phyloP scores from a whole-genome alignment of 1,140 invertebrate species.

The Belonocnema kinseyi region DNA sequence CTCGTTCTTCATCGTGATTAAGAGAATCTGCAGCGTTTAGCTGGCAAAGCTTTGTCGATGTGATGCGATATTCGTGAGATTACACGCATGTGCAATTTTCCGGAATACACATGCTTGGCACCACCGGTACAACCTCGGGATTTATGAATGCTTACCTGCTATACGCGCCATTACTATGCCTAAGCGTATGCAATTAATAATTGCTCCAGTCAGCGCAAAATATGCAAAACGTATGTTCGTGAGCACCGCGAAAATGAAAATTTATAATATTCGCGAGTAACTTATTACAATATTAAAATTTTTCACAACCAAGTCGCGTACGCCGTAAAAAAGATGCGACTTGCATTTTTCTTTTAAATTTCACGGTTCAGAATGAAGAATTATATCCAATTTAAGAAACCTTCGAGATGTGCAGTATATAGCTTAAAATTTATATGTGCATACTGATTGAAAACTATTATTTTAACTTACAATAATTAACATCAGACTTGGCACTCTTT shows the following conservation, averaged over 20 bases:
- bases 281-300: conserved; percentile 4
- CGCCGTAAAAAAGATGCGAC: conserved; percentile 28
- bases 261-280: conserved; percentile 18
- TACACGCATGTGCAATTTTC: conserved; percentile 37
- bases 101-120: conserved; percentile 25
- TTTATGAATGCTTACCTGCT: background rate
- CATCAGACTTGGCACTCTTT: too few species aligned
- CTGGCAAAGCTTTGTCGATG: conserved; percentile 37
- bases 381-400: too few species aligned
- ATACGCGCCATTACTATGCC: conserved; percentile 16
- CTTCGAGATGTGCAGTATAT: too few species aligned
- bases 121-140: background rate
- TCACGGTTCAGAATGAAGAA: conserved; percentile 19
- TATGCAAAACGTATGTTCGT: conserved; percentile 14
- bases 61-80: conserved; percentile 33
- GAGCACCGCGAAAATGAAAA: conserved; percentile 12
- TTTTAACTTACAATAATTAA: too few species aligned
- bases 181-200: conserved; percentile 27
- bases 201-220: conserved; percentile 24
- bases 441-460: too few species aligned
- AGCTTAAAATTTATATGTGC: too few species aligned
- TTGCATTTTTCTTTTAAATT: conserved; percentile 33
- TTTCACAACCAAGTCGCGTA: conserved; percentile 3
- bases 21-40: conserved; percentile 9
- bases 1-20: conserved; percentile 20